Conservation (phyloP, 2,113 vertebrate genomes). For the Apus apus region DNA sequence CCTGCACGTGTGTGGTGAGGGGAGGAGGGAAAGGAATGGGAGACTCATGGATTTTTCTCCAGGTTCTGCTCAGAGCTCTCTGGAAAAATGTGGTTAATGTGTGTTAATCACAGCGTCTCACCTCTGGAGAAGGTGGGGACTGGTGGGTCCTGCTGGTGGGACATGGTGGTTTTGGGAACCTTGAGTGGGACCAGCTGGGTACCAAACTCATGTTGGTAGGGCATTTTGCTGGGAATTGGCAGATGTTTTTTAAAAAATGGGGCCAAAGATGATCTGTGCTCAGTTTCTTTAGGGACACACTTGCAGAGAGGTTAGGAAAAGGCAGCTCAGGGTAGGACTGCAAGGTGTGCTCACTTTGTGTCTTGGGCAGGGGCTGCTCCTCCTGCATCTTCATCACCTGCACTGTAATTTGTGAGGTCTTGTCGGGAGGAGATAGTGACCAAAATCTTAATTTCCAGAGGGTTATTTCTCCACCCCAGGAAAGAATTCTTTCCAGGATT, state of each 20-base stretch:
- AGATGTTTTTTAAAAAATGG: neutral
- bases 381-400: neutral
- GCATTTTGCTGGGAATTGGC: neutral
- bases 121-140: neutral
- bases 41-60: neutral
- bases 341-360: neutral
- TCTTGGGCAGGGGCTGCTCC: neutral
- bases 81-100: rapidly evolving
- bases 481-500: neutral
- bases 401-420: neutral
- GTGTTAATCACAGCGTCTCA: neutral
- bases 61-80: neutral
- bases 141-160: neutral
- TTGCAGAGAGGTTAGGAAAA: neutral
- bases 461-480: neutral
- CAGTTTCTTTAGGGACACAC: neutral
- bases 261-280: neutral
- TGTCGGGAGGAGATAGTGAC: neutral
- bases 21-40: neutral
- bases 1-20: rapidly evolving
- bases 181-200: neutral
- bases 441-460: neutral
- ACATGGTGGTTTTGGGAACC: neutral
- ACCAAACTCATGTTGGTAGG: rapidly evolving
- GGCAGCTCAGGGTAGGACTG: neutral